Base-by-base conservation (phyloP, 1,140 invertebrate species). In the Mylabris phalerata region DNA sequence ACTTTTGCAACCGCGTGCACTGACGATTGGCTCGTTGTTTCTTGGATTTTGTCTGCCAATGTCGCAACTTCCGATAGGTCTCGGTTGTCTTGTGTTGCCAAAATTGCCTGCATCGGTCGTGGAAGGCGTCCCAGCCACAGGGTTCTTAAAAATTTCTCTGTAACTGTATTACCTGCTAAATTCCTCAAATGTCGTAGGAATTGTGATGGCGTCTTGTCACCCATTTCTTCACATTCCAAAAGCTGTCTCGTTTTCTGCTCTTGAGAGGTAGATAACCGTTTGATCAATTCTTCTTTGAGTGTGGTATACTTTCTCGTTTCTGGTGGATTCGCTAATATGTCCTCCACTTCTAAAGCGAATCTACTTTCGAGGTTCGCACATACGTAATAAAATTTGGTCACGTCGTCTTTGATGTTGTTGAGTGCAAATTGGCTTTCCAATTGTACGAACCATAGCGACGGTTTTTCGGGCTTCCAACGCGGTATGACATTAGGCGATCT, bases 1-100 rank as follows among this genome's bases (percentile, higher is more conserved):
- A 10, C 27, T 9, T 19, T 41, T 38, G 48, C 5, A 4, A 50
- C 41, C 3, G 41, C 1, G 9, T 48, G 46, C 4, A 1, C 46
- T 3, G 38, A 13, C 2, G 49, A 10, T n/a, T 26, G 32, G 3
- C 47, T 43, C 2, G 27, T 59, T 43, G 26, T 62, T 52, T 74
- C 75, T 67, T 70, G 66, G 64, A 77, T 73, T 65, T 66, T 66
- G 61, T 73, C 73, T 62, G 76, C 75, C 59, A 76, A 69, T 65
- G 65, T 67, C 50, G 67, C 71, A 61, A 75, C 67, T 11, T 45
- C 27, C 10, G 65, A 58, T 2, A 67, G 50, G 0, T 40, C 9
- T 3, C 41, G 42, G 24, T 61, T 60, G 13, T 2, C 7, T 40
- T 62, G 59, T 3, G 66, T 48, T 1, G 60, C 62, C 11, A 65